Conservation (phyloP, 2,888 invertebrate species). For the Dorcus parallelipipedus region DNA sequence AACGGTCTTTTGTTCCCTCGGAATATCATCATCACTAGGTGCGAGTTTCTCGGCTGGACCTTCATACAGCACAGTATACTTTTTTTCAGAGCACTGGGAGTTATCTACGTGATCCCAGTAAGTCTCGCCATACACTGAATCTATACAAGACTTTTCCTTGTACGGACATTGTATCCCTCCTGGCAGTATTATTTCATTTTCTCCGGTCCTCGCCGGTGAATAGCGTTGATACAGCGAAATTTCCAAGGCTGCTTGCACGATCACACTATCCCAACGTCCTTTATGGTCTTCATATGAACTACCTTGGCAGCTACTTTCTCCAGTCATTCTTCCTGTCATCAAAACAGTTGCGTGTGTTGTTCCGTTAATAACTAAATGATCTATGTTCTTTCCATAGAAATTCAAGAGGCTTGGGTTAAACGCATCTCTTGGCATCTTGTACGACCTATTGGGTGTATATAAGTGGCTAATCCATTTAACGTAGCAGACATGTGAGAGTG, state of each 20-base stretch:
- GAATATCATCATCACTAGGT: not conserved
- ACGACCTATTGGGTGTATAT: not conserved
- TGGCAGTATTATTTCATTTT: constrained; percentile 6
- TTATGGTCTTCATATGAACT: constrained; percentile 4
- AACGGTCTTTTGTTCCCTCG: not conserved
- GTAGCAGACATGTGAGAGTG: constrained; percentile 6
- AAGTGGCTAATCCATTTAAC: constrained; percentile 1
- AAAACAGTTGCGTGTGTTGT: not conserved
- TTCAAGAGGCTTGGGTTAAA: not conserved
- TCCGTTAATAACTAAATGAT: not conserved
- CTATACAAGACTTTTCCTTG: constrained; percentile 6
- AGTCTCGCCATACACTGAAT: constrained; percentile 6
- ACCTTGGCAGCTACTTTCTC: constrained; percentile 2
- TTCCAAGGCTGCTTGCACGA: constrained; percentile 6
- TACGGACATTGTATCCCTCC: constrained; percentile 6
- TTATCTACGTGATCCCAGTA: constrained; percentile 3
- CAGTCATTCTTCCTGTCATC: constrained; percentile 6
- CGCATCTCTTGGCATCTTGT: constrained; percentile 5
- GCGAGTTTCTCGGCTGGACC: constrained; percentile 1
- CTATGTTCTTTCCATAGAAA: not conserved
- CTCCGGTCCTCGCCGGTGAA: not conserved
- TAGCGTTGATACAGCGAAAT: not conserved
- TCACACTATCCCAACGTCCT: constrained; percentile 1
- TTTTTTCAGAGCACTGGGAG: not conserved
- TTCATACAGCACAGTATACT: constrained; percentile 3